Evolutionary conservation across 1,140 invertebrate genomes (phyloP), one percentile per base, ranked within the genome.

Genomic region (Dolichoris vasculosae): DNA sequence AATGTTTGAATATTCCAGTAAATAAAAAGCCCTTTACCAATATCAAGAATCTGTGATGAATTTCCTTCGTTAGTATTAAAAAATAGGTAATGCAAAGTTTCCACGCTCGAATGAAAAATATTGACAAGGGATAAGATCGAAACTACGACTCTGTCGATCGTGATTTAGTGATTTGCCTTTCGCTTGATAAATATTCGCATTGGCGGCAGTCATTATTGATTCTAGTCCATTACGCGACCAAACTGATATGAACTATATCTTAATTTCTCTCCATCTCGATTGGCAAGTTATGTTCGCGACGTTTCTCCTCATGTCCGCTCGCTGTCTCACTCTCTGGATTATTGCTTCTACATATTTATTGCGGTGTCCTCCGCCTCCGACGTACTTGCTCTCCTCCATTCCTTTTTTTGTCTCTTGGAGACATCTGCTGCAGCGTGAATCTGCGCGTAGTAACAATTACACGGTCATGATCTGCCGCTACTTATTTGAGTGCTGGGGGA

Each of bases 381-480:
- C n/a, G 63, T 20, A 81, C 79, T 81, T 81, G 40, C 79, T 81
- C 63, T 59, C 51, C 15, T 32, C 17, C 69, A 30, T 64, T 69
- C 38, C 40, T 32, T 69, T 63, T 80, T 85, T 38, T 26, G 13
- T 30, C 23, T 71, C 69, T 69, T 20, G 20, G 55, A 23, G 55
- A 13, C 55, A 26, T 59, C 55, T 26, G 55, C 55, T 59, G 23
- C 55, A 26, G 9, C 2, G 23, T 4, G 23, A 51, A 43, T 85
- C 77, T 43, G 26, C 35, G n/a, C 26, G 30, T 9, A 69, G 80
- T 48, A 86, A 86, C 80, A 82, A 86, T 82, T 86, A 81, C 79
- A 48, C 79, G 78, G 78, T 82, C 79, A 82, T 79, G 84, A 86
- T 55, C 84, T 63, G 30, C 64, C 11, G 69, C 15, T 38, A 82